phyloP scores from a whole-genome alignment of 2,113 vertebrate species.

The Cyprinodon brontotheroides region DNA sequence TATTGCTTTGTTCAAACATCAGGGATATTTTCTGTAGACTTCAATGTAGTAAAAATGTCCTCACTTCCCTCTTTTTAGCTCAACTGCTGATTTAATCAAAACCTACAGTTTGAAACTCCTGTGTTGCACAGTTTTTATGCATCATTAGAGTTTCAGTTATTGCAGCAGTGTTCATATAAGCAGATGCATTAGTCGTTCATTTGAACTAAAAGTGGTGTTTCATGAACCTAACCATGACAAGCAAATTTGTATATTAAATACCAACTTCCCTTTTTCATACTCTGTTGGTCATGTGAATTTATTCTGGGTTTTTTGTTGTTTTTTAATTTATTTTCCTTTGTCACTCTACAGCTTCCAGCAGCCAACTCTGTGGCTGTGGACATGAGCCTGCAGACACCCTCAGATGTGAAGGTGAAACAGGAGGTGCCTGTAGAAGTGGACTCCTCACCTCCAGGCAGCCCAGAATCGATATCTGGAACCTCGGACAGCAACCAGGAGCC shows the following conservation, averaged over 20 bases:
- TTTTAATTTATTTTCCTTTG: background rate
- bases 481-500: slow-evolving; percentile 71
- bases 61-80: slow-evolving; percentile 28
- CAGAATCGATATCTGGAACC: slow-evolving; percentile 79
- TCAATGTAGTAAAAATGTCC: background rate
- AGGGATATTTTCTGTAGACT: slow-evolving; percentile 5
- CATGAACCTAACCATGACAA: slow-evolving; percentile 5
- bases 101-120: slow-evolving; percentile 8
- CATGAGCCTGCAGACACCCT: slow-evolving; percentile 90
- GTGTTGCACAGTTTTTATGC: background rate
- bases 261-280: slow-evolving; percentile 27
- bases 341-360: slow-evolving; percentile 62
- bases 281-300: background rate
- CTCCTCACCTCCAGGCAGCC: slow-evolving; percentile 88
- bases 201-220: background rate
- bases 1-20: slow-evolving; percentile 3
- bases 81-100: slow-evolving; percentile 24
- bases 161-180: background rate
- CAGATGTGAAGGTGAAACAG: slow-evolving; percentile 91
- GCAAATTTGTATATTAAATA: slow-evolving; percentile 26
- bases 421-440: slow-evolving; percentile 92
- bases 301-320: background rate
- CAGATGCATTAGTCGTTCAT: slow-evolving; percentile 1
- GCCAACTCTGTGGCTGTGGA: slow-evolving; percentile 85
- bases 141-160: slow-evolving; percentile 5